Evolutionary conservation across 2,888 invertebrate genomes (phyloP).

Genomic region (Sepiola atlantica): DNA sequence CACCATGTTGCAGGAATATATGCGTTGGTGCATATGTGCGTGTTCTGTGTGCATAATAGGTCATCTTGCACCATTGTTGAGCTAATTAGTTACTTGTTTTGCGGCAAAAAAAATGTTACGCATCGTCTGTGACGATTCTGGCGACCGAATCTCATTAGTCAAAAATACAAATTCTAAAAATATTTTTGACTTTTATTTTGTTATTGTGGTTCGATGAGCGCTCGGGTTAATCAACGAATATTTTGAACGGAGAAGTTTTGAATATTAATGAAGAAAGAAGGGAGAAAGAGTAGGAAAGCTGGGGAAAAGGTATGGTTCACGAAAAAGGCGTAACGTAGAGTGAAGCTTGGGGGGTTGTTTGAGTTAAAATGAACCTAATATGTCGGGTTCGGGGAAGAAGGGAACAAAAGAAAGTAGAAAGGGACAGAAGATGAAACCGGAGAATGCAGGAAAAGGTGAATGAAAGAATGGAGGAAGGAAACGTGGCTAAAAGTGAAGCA

Average conservation of each 20-base stretch:
- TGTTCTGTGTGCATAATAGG: not conserved
- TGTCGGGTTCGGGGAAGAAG: no score
- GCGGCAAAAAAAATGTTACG: not conserved
- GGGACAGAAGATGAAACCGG: no score
- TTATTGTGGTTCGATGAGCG: not conserved
- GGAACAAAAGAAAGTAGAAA: no score
- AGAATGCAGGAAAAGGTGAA: no score
- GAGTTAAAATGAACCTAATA: no score
- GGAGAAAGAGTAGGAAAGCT: not conserved
- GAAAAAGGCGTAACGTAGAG: not conserved
- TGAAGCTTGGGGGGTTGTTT: not conserved
- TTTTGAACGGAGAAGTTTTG: not conserved
- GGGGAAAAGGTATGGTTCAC: no score
- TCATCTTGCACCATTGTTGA: not conserved
- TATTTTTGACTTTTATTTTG: not conserved
- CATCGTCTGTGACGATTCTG: not conserved
- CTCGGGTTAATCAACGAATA: not conserved
- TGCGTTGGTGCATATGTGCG: no score
- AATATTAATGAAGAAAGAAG: not conserved
- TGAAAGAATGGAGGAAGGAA: no score
- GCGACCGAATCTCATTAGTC: not conserved
- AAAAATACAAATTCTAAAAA: not conserved
- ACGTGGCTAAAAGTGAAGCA: no score
- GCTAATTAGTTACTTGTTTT: not conserved
- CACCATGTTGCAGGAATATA: no score